Conservation (phyloP, 2,888 invertebrate species). For the Cheilosia pagana region DNA sequence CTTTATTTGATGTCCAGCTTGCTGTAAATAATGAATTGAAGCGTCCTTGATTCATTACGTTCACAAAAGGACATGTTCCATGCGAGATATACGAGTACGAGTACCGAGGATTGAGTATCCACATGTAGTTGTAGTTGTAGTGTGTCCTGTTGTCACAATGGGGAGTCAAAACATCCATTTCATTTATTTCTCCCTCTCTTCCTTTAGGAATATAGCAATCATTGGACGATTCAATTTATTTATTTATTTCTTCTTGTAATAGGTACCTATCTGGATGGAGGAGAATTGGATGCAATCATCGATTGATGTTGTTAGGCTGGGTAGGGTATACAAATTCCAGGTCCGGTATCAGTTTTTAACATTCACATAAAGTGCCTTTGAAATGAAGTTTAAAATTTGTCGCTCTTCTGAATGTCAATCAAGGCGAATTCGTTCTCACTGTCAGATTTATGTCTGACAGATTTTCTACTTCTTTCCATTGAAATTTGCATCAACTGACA, state of each 20-base stretch:
- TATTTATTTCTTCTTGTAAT: conserved; percentile 23
- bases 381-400: no score
- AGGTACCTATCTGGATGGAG: neutral
- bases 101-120: no score
- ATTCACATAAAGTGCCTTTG: no score
- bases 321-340: no score
- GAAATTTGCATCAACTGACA: no score
- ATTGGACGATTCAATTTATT: conserved; percentile 40
- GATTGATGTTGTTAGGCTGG: neutral
- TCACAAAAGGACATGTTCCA: conserved; percentile 28
- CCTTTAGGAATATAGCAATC: conserved; percentile 25
- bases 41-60: conserved; percentile 46
- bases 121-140: neutral
- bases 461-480: no score
- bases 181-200: neutral
- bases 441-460: no score
- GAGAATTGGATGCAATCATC: conserved; percentile 21
- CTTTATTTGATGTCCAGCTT: conserved; percentile 57
- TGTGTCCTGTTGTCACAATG: conserved; percentile 4
- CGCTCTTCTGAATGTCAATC: no score
- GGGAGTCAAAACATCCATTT: conserved; percentile 9
- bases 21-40: conserved; percentile 59
- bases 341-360: no score
- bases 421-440: no score
- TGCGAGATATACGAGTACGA: no score